phyloP scores from a whole-genome alignment of 1,140 invertebrate species.

The Rhizoglyphus robini region DNA sequence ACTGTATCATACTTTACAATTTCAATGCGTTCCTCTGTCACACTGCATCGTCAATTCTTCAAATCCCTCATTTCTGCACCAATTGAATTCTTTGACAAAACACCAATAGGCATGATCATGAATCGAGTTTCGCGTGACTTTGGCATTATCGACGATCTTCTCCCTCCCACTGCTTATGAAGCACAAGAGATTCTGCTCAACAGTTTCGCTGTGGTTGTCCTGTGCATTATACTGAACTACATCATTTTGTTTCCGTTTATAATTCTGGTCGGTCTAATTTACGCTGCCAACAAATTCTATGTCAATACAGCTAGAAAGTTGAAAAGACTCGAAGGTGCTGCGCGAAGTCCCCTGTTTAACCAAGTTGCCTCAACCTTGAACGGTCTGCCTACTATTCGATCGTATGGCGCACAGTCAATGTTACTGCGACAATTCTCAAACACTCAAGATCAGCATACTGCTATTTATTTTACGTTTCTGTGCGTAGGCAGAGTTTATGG shows the following conservation, averaged over 20 bases:
- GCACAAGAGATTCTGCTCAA: conserved; percentile 40
- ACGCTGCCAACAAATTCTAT: conserved; percentile 58
- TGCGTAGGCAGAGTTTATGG: not conserved
- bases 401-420: conserved; percentile 37
- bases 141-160: conserved; percentile 23
- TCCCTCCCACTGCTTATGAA: conserved; percentile 46
- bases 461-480: conserved; percentile 56
- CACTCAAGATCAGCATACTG: conserved; percentile 51
- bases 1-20: conserved; percentile 59
- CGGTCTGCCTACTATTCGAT: conserved; percentile 40
- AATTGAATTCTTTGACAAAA: conserved; percentile 77
- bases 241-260: conserved; percentile 39
- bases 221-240: conserved; percentile 2
- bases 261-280: conserved; percentile 53
- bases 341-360: conserved; percentile 40
- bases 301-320: conserved; percentile 64
- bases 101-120: conserved; percentile 41
- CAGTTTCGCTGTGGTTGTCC: conserved; percentile 1
- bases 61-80: conserved; percentile 57
- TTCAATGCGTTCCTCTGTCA: conserved; percentile 61
- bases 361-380: conserved; percentile 39
- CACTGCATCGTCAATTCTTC: conserved; percentile 71
- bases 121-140: conserved; percentile 23
- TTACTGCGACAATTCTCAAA: conserved; percentile 47
- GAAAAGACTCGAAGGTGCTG: conserved; percentile 50